Percentiles rank a stretch among this genome's conserved stretches.
phyloP scores from a whole-genome alignment of 2,113 vertebrate genomes.

The Amblyornis subalaris region DNA sequence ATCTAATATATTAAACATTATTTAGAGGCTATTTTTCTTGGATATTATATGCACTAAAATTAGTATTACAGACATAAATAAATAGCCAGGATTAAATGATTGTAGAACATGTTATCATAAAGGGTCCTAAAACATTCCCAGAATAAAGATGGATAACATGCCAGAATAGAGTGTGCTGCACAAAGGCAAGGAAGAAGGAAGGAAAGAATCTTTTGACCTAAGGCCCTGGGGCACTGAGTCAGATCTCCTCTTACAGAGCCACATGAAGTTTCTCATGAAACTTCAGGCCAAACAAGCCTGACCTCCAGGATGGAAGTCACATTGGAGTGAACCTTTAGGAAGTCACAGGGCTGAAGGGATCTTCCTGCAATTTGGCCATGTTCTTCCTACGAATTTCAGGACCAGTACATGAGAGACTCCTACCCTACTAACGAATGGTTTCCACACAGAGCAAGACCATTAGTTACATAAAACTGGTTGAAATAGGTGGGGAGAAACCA shows the following conservation, averaged over 20 bases:
- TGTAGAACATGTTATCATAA: background rate
- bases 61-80: background rate
- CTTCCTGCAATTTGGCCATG: background rate
- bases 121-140: background rate
- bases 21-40: background rate
- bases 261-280: background rate
- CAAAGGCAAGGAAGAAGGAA: background rate
- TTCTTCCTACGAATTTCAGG: background rate
- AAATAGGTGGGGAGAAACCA: background rate
- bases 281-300: background rate
- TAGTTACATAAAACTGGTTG: background rate
- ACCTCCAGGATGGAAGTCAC: background rate
- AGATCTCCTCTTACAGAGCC: background rate
- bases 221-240: background rate
- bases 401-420: background rate
- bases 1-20: background rate
- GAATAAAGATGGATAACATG: background rate
- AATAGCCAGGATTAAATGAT: background rate
- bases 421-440: fast-evolving
- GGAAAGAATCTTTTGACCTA: background rate
- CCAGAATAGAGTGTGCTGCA: background rate
- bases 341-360: background rate
- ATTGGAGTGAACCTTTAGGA: background rate
- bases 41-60: background rate
- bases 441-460: background rate